Evolutionary conservation across 30 jellyfish, hydroid and myxozoan species (phyloP), one percentile per base, ranked within the genome.

Genomic region (Pseudorhiza aurosa): DNA sequence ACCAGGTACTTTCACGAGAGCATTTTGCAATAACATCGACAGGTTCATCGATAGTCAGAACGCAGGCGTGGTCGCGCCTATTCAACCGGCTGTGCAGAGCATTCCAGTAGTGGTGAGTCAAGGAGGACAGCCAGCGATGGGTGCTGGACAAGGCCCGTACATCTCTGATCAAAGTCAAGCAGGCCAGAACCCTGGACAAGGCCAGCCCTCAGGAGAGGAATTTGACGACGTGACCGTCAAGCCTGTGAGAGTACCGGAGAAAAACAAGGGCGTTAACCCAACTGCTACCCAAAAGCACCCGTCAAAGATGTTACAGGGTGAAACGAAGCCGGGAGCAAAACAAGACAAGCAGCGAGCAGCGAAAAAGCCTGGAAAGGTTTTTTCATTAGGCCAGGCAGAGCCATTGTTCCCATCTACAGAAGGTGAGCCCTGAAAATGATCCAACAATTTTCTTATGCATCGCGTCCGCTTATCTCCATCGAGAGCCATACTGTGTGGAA

Each of bases 1-100:
- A 37, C 90, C 40, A 11, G 97, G 97, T 11, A 37, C n/a, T 21
- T 90, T 82, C 56, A 82, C 81, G 2, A 55, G 70, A 31, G 77
- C 73, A n/a, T 68, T 45, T 50, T 88, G 97, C 77, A 84, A 82
- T 28, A 68, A 57, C 33, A 22, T 74, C 24, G 75, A 57, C 55
- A 57, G 68, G 26, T 30, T 68, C 9, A 72, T 79, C 36, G 79
- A 70, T n/a, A 30, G 58, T 4, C 83, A 56, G 68, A 70, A 70
- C 6, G 83, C 83, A 9, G 83, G 44, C 12, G 44, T 40, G 22
- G 49, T 18, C 14, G 63, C 57, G 39, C 15, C 30, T 0, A 4
- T 2, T 6, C 68, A 21, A 24, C n/a, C 68, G 8, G 67, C 33
- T 1, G 35, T 25, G 4, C 70, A 64, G 58, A 59, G 24, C 17